Conservation (phyloP, 2,113 vertebrate genomes). For the Choloepus hoffmanni region DNA sequence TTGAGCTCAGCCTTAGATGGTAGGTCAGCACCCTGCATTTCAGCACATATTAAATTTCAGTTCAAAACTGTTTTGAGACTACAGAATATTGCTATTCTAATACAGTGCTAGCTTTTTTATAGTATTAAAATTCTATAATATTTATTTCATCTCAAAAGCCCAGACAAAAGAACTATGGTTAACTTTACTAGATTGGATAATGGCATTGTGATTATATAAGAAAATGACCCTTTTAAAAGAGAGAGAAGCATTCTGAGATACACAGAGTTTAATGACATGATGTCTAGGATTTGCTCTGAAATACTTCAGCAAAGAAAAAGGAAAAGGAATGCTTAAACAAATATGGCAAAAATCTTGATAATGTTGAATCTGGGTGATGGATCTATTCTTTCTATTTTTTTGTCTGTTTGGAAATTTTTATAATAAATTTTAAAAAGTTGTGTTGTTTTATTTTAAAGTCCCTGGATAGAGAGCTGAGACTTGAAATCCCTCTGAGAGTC, state of each 20-base stretch:
- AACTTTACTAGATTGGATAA: not conserved
- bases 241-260: not conserved
- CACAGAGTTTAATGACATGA: not conserved
- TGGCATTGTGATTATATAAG: not conserved
- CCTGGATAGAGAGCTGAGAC: not conserved
- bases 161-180: not conserved
- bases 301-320: not conserved
- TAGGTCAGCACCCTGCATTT: not conserved
- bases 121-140: not conserved
- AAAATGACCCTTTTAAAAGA: not conserved
- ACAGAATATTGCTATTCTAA: not conserved
- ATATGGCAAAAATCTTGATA: constrained; percentile 26
- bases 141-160: not conserved
- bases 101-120: not conserved
- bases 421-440: not conserved
- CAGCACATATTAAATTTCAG: not conserved
- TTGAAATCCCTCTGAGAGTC: not conserved
- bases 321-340: not conserved
- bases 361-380: not conserved
- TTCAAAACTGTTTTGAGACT: not conserved
- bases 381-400: constrained; percentile 25
- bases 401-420: constrained; percentile 20
- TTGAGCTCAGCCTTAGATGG: not conserved
- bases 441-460: not conserved
- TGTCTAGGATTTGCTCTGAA: constrained; percentile 29